Evolutionary conservation across 2,888 invertebrate genomes (phyloP).

Genomic region (Cotesia congregata): DNA sequence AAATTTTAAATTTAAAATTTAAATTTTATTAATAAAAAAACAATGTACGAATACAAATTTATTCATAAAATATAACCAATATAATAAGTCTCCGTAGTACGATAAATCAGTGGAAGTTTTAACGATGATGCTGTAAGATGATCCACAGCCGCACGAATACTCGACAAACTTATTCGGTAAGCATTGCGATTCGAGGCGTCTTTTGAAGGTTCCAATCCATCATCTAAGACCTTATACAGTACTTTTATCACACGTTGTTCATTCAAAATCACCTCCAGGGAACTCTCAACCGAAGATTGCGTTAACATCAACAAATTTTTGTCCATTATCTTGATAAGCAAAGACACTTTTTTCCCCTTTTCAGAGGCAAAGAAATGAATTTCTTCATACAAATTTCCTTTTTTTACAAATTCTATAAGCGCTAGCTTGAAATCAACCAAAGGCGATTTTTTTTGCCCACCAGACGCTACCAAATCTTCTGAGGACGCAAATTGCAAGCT

Average conservation of each 20-base stretch:
- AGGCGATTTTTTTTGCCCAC: conserved; percentile 44
- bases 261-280: conserved; percentile 48
- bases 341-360: conserved; percentile 6
- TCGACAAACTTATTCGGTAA: conserved; percentile 56
- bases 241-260: conserved; percentile 59
- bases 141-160: conserved; percentile 62
- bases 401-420: conserved; percentile 55
- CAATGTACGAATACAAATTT: too few relatives aligned
- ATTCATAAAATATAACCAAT: conserved; percentile 57
- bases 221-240: conserved; percentile 62
- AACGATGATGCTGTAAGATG: conserved; percentile 59
- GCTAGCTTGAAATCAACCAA: conserved; percentile 61
- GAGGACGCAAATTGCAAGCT: conserved; percentile 53
- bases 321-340: conserved; percentile 62
- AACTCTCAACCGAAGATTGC: conserved; percentile 46
- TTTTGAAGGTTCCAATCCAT: conserved; percentile 39
- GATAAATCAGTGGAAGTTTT: conserved; percentile 61
- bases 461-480: not conserved
- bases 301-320: conserved; percentile 59
- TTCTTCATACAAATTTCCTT: conserved; percentile 28
- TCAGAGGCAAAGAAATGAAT: conserved; percentile 51
- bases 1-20: too few relatives aligned
- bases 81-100: conserved; percentile 57
- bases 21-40: too few relatives aligned
- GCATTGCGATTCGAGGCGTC: conserved; percentile 50